Evolutionary conservation across 2,888 invertebrate genomes (phyloP).

Genomic region (Rhagophthalmus giganteus): DNA sequence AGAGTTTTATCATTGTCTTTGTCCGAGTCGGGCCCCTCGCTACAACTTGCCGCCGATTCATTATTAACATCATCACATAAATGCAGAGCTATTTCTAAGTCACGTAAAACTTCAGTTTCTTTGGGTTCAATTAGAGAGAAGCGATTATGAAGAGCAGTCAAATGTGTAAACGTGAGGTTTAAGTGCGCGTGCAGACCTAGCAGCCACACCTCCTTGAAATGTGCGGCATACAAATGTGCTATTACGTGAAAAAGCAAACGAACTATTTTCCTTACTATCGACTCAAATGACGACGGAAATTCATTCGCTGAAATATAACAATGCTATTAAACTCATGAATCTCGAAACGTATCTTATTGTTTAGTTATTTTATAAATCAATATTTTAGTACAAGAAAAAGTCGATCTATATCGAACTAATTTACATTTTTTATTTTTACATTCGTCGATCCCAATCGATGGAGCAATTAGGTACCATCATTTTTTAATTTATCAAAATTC

Average conservation of each 20-base stretch:
- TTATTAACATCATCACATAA: conserved; percentile 43
- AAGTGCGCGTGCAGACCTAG: conserved; percentile 94
- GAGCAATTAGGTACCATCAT: too few relatives aligned
- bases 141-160: conserved; percentile 82
- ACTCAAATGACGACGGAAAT: conserved; percentile 93
- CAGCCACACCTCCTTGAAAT: conserved; percentile 93
- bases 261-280: conserved; percentile 93
- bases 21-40: conserved; percentile 20
- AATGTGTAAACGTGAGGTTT: conserved; percentile 96
- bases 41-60: conserved; percentile 44
- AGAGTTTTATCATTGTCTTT: conserved; percentile 35
- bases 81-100: conserved; percentile 83
- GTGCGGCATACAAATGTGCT: conserved; percentile 97
- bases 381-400: too few relatives aligned
- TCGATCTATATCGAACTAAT: too few relatives aligned
- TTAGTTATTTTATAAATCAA: too few relatives aligned
- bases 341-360: too few relatives aligned
- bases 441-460: too few relatives aligned
- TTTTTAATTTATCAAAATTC: too few relatives aligned
- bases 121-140: conserved; percentile 93
- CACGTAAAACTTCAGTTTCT: conserved; percentile 93
- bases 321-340: conserved; percentile 5
- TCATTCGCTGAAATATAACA: conserved; percentile 70
- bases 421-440: too few relatives aligned
- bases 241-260: conserved; percentile 96